Base-by-base conservation (phyloP, 2,888 invertebrate species). In the Heliconius sara region DNA sequence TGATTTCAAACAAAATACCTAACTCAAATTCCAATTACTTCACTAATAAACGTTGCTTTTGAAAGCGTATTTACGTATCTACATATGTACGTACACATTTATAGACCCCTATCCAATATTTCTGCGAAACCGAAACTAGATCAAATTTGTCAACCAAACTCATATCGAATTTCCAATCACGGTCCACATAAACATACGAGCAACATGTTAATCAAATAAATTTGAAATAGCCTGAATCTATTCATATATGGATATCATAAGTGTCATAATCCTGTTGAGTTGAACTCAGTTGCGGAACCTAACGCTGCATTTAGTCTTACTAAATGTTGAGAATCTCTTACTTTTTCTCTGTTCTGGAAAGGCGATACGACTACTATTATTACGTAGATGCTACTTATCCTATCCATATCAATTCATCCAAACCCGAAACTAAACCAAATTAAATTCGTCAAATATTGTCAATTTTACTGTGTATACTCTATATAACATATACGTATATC, bases 191-290 rank as follows among this genome's bases (percentile, higher is more conserved):
- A 10, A 76, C 63, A 60, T 76, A 79, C 57, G 25, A 76, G 63
- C 71, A 75, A 76, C 66, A 80, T 81, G 83, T 83, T 82, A 81
- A 83, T 83, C 82, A 83, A 81, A 82, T 81, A 80, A 75, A 80
- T 77, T 70, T 16, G 16, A 43, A 16, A 70, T 70, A 27, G 47
- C n/a, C 43, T 43, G 39, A 68, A 43, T n/a, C n/a, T n/a, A 22
- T 68, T 43, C 19, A 52, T 52, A 52, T 52, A 52, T 22, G 7
- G 52, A 22, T 52, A 52, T 7, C 2, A 22, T 19, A 52, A 52
- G 22, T 22, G 52, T 13, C 47, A 47, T 13, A 47, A 47, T 47
- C 5, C 13, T 13, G 16, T 47, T 52, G 6, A 22, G 47, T 2
- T 52, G 19, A 52, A 19, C 19, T n/a, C 10, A 60, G 60, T 60